Base-by-base conservation (phyloP, 1,140 invertebrate genomes). In the Homalodisca vitripennis region DNA sequence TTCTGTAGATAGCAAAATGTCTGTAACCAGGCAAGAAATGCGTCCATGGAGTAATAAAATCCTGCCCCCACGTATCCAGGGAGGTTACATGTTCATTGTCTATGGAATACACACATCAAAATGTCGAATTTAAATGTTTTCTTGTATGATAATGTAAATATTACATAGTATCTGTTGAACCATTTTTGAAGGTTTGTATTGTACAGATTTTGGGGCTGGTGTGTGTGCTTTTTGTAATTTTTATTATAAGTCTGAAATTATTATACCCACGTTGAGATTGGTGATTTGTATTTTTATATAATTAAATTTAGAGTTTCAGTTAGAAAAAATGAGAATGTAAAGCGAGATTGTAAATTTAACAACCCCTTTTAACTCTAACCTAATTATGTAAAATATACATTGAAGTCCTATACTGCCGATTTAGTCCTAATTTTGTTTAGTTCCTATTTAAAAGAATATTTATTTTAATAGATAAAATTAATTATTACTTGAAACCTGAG, bases 251-350 rank as follows among this genome's bases (percentile, higher is more conserved):
- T 51, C 48, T 51, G 48, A 60, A 60, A 27, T 60, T 26, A 60
- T 60, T 12, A 53, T 27, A 60, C 55, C 55, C 12, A 24, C 6
- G 22, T 30, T 60, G 26, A 60, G 27, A 60, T 60, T 30, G 24
- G 55, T 24, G 55, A 60, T 60, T 60, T 60, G 55, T 60, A 60
- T 60, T 60, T 60, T 60, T 60, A 60, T 60, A 60, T 60, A 60
- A 60, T 60, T 60, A 24, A 60, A 60, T 26, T 26, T 60, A 60
- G 55, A 30, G 22, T 60, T 53, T 60, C 27, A 27, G 22, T 27
- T 27, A 27, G 55, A 30, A 60, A 22, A 60, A 2, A 26, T 60
- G 6, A 27, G 10, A 27, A 26, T 27, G 24, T 60, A 22, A 13
- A 60, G 14, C 13, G 3, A 27, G 27, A 26, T 22, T 14, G 12